Conservation (phyloP, 2,888 invertebrate species). For the Leucophora obtusa region DNA sequence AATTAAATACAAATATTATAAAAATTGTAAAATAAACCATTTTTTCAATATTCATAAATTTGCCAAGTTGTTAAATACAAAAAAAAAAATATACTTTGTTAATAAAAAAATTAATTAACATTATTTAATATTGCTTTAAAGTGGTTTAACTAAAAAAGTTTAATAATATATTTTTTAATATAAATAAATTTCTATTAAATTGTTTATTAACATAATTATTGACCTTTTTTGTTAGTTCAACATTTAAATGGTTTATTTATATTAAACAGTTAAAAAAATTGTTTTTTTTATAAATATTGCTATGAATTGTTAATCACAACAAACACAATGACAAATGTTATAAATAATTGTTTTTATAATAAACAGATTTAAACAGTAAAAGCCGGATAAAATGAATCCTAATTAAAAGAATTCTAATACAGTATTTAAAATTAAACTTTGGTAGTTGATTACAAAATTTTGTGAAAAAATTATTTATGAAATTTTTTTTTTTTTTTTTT, state of each 20-base stretch:
- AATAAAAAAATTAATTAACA: neutral
- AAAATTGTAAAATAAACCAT: neutral
- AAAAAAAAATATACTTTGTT: neutral
- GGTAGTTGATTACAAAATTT: no score
- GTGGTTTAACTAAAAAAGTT: neutral
- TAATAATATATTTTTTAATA: neutral
- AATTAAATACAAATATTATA: neutral
- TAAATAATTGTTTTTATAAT: neutral
- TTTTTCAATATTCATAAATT: neutral
- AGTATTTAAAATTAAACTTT: no score
- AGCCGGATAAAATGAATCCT: no score
- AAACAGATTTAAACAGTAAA: no score
- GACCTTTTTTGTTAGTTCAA: neutral
- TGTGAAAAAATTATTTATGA: no score
- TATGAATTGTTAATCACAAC: neutral
- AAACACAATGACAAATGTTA: neutral
- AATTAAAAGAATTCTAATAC: no score
- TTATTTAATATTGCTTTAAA: neutral
- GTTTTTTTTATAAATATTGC: neutral
- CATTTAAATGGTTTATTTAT: neutral
- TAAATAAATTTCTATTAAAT: slow-evolving; percentile 1
- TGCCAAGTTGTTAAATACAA: neutral
- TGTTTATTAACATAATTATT: neutral
- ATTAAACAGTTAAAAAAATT: neutral
- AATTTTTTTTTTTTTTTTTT: no score